phyloP scores from a whole-genome alignment of 2,888 invertebrate genomes.

The Leptura quadrifasciata region DNA sequence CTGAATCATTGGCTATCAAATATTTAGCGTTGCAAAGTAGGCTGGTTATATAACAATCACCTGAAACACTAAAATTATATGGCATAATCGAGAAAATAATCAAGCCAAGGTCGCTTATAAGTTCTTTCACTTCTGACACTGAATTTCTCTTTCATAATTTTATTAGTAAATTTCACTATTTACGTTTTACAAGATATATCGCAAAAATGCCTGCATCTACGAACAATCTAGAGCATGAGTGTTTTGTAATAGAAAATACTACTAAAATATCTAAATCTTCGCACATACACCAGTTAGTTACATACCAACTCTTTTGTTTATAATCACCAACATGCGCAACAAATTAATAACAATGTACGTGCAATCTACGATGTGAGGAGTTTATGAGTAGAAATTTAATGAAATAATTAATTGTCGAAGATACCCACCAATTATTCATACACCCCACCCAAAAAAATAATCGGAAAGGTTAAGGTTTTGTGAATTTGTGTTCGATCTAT shows the following conservation, averaged over 20 bases:
- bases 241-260: constrained; percentile 28
- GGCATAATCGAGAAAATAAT: constrained; percentile 55
- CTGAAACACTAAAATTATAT: constrained; percentile 49
- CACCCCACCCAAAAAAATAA: too few relatives aligned
- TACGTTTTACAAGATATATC: constrained; percentile 27
- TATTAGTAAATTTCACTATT: constrained; percentile 45
- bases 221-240: constrained; percentile 34
- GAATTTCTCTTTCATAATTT: constrained; percentile 66
- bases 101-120: constrained; percentile 59
- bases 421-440: too few relatives aligned
- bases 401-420: too few relatives aligned
- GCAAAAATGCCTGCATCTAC: constrained; percentile 31
- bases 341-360: too few relatives aligned
- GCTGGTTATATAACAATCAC: constrained; percentile 54
- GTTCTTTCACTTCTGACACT: constrained; percentile 71
- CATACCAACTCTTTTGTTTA: too few relatives aligned
- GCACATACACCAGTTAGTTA: too few relatives aligned
- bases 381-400: too few relatives aligned
- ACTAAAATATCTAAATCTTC: background rate
- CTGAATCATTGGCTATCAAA: constrained; percentile 25
- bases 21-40: constrained; percentile 44
- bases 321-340: too few relatives aligned
- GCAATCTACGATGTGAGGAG: too few relatives aligned
- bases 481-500: too few relatives aligned
- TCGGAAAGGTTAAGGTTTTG: too few relatives aligned